Conservation (phyloP, 2,888 invertebrate species). For the Megastigmus dorsalis region DNA sequence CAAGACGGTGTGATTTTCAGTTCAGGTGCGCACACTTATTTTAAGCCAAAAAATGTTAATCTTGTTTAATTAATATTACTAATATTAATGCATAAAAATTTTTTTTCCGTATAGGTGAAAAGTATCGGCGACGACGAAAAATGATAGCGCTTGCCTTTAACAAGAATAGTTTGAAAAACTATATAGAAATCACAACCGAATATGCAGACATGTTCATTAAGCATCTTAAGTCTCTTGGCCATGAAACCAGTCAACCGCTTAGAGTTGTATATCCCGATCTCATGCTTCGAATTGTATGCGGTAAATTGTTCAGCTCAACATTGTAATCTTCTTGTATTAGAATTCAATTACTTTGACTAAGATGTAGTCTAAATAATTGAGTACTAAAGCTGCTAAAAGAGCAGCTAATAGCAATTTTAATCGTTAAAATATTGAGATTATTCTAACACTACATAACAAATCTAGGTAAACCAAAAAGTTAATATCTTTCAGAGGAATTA, state of each 20-base stretch:
- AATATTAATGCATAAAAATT: not conserved
- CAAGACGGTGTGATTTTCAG: not conserved
- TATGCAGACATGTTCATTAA: not conserved
- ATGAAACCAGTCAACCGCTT: not conserved
- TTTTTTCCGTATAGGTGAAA: not conserved
- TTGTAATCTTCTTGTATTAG: too few relatives aligned
- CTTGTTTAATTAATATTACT: not conserved
- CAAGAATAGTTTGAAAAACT: not conserved
- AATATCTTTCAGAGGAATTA: too few relatives aligned
- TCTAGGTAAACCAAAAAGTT: too few relatives aligned
- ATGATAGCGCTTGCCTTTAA: not conserved
- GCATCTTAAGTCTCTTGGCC: not conserved
- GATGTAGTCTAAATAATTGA: too few relatives aligned
- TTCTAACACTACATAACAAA: too few relatives aligned
- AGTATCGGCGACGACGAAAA: not conserved
- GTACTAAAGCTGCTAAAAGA: too few relatives aligned
- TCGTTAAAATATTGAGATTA: too few relatives aligned
- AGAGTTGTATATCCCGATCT: not conserved
- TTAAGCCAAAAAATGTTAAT: not conserved
- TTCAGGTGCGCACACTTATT: not conserved
- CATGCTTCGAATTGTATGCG: not conserved
- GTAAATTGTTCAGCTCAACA: too few relatives aligned
- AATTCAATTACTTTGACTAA: too few relatives aligned
- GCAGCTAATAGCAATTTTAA: too few relatives aligned
- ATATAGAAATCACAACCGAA: not conserved